Evolutionary conservation across 2,888 invertebrate species (phyloP).

Genomic region (Stegophylla sp.): DNA sequence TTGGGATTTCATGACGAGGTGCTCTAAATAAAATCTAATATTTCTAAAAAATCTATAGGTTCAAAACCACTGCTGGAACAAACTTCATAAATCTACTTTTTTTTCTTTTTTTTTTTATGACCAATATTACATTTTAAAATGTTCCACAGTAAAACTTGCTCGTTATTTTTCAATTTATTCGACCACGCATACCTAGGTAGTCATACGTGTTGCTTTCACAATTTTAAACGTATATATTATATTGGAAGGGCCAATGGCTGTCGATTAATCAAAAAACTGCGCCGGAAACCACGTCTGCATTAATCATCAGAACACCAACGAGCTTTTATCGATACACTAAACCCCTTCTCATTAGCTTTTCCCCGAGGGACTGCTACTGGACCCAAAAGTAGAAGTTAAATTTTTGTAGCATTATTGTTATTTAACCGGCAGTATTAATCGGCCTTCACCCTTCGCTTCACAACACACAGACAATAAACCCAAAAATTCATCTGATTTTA

Average conservation of each 20-base stretch:
- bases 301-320: conserved; percentile 47
- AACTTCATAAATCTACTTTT: background rate
- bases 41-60: too few species aligned
- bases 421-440: conserved; percentile 42
- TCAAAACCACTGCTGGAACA: too few species aligned
- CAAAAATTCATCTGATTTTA: conserved; percentile 23
- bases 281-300: conserved; percentile 35
- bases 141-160: background rate
- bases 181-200: background rate
- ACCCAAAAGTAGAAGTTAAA: background rate
- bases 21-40: too few species aligned
- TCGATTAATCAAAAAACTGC: conserved; percentile 53
- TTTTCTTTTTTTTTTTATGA: too few species aligned
- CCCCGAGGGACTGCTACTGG: background rate
- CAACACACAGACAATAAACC: conserved; percentile 36
- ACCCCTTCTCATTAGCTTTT: conserved; percentile 36
- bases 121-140: too few species aligned
- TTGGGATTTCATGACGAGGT: too few species aligned
- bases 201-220: background rate
- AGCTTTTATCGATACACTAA: conserved; percentile 44
- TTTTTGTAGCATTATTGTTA: conserved; percentile 39
- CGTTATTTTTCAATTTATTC: background rate
- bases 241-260: conserved; percentile 8
- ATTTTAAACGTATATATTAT: background rate
- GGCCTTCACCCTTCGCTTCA: conserved; percentile 23